Percentiles rank a stretch among this genome's conserved stretches.
Conservation (phyloP, 2,888 invertebrate genomes). For the Caradrina clavipalpis region DNA sequence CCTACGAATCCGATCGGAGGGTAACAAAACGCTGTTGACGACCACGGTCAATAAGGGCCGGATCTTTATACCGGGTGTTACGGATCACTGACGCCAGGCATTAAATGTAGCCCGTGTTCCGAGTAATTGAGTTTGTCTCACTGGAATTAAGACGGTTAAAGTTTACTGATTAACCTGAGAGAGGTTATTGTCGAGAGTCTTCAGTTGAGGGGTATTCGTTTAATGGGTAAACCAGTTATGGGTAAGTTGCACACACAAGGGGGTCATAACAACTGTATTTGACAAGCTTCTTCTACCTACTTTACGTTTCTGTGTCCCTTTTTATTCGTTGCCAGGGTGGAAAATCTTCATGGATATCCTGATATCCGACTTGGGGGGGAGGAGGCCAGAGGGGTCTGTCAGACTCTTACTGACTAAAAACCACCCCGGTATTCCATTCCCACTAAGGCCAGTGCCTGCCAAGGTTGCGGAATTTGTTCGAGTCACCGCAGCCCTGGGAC, state of each 20-base stretch:
- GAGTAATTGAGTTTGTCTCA: conserved; percentile 54
- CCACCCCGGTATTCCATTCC: too few relatives aligned
- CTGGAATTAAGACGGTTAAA: conserved; percentile 47
- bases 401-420: too few relatives aligned
- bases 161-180: conserved; percentile 56
- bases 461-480: too few relatives aligned
- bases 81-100: conserved; percentile 35
- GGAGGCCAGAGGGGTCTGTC: too few relatives aligned
- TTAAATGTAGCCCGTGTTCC: conserved; percentile 39
- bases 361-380: too few relatives aligned
- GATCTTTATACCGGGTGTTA: conserved; percentile 41
- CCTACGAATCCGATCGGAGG: conserved; percentile 23
- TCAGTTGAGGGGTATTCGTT: conserved; percentile 13
- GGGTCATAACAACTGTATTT: too few relatives aligned
- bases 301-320: too few relatives aligned
- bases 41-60: conserved; percentile 41
- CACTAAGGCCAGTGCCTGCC: too few relatives aligned
- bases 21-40: conserved; percentile 35
- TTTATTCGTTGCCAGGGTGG: too few relatives aligned
- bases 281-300: too few relatives aligned
- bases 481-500: too few relatives aligned
- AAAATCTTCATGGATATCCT: too few relatives aligned
- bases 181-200: conserved; percentile 27
- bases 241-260: not conserved
- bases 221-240: not conserved